Conservation (phyloP, 2,888 invertebrate genomes). For the Lycocerus yunnanus region DNA sequence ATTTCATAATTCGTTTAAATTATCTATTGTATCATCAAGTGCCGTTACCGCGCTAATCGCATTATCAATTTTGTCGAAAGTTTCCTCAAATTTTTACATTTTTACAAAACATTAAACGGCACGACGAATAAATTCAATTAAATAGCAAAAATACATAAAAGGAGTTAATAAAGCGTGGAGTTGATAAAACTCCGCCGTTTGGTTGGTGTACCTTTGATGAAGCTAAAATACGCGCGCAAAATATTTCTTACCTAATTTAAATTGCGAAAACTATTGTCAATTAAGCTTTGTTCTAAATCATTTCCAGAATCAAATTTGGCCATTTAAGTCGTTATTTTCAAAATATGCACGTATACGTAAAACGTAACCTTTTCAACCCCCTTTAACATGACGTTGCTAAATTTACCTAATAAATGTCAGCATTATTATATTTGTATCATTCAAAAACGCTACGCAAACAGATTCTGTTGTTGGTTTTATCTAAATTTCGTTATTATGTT, state of each 20-base stretch:
- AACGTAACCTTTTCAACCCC: constrained; percentile 28
- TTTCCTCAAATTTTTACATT: not conserved
- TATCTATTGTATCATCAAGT: not conserved
- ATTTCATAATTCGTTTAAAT: not conserved
- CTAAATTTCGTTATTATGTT: constrained; percentile 17
- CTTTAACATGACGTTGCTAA: constrained; percentile 34
- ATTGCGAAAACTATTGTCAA: not conserved
- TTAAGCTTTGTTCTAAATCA: constrained; percentile 1
- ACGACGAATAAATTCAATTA: not conserved
- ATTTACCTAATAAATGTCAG: constrained; percentile 37
- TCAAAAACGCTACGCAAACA: constrained; percentile 34
- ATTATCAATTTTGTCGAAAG: not conserved
- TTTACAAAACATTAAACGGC: not conserved
- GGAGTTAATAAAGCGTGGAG: not conserved
- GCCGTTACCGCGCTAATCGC: not conserved
- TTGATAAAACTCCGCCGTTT: not conserved
- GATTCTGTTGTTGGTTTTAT: constrained; percentile 17
- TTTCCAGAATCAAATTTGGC: constrained; percentile 5
- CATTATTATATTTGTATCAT: constrained; percentile 36
- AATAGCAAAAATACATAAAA: not conserved
- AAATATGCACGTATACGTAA: constrained; percentile 29
- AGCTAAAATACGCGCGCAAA: not conserved
- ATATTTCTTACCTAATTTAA: not conserved
- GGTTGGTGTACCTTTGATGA: not conserved
- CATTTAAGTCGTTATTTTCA: constrained; percentile 12